Evolutionary conservation across 2,797 vertebrate genomes (phyloP).

Genomic region (Pipistrellus kuhlii): DNA sequence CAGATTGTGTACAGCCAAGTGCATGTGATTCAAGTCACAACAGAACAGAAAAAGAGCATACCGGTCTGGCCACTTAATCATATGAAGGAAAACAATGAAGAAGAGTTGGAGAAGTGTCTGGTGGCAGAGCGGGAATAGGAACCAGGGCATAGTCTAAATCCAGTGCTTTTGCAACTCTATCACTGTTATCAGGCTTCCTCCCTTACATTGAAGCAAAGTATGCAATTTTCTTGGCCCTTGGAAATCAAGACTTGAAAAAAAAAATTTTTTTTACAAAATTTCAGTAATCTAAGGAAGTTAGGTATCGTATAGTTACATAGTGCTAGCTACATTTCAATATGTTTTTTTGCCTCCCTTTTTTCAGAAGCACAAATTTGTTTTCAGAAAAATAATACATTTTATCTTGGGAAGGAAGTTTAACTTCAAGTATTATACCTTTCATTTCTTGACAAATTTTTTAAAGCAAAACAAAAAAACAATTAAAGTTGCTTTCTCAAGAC

Average conservation of each 20-base stretch:
- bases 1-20: neutral
- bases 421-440: conserved; percentile 12
- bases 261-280: neutral
- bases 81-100: neutral
- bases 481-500: conserved; percentile 38
- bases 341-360: neutral
- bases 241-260: conserved; percentile 1
- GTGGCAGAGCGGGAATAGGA: neutral
- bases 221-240: neutral
- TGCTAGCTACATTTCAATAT: neutral
- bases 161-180: neutral
- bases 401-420: conserved; percentile 34
- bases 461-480: conserved; percentile 47
- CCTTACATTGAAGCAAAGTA: neutral
- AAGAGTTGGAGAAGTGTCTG: neutral
- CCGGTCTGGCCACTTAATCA: neutral
- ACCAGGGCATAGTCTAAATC: neutral
- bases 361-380: neutral
- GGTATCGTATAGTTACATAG: neutral
- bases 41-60: neutral
- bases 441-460: conserved; percentile 46
- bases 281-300: conserved; percentile 3
- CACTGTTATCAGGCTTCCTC: neutral
- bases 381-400: conserved; percentile 28
- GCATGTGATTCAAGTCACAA: neutral